These are phyloP conservation scores for Synodontis membranacea DNA, from an alignment of 2,113 vertebrate genomes.

Conservation along the genomic window DNA sequence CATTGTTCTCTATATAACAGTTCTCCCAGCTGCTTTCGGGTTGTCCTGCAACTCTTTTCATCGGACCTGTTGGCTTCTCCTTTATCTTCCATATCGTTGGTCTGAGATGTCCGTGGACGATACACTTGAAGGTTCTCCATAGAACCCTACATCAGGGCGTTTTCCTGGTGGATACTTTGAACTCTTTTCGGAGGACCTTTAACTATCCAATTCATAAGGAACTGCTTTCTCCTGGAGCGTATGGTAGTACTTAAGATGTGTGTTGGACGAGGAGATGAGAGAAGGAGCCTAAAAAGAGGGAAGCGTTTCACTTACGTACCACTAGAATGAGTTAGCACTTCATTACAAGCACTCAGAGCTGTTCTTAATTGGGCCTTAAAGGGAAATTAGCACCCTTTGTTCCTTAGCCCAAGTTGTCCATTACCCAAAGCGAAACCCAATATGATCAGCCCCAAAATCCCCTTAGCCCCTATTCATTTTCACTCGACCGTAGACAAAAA, in stretches of 20 bases:
- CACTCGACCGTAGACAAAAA: background rate
- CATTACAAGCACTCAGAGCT: background rate
- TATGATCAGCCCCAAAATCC: background rate
- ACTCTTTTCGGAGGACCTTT: background rate
- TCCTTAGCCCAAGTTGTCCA: background rate
- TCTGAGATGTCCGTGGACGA: background rate
- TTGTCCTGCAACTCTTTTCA: background rate
- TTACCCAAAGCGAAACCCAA: background rate
- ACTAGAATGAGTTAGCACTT: background rate
- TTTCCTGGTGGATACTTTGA: background rate
- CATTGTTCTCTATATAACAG: background rate
- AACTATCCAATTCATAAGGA: background rate
- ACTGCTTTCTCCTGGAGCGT: background rate
- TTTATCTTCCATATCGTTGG: background rate
- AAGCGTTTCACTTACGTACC: background rate
- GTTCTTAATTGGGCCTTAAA: conserved; percentile 11
- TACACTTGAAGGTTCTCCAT: background rate
- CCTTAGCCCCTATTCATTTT: background rate
- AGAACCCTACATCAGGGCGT: background rate
- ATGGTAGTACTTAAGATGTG: background rate
- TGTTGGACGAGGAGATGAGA: background rate
- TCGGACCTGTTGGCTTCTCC: background rate
- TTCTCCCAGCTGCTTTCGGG: background rate
- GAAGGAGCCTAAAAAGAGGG: background rate
- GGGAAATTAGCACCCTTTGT: background rate